Conservation (phyloP, 2,888 invertebrate species). For the Drosophila tripunctata region DNA sequence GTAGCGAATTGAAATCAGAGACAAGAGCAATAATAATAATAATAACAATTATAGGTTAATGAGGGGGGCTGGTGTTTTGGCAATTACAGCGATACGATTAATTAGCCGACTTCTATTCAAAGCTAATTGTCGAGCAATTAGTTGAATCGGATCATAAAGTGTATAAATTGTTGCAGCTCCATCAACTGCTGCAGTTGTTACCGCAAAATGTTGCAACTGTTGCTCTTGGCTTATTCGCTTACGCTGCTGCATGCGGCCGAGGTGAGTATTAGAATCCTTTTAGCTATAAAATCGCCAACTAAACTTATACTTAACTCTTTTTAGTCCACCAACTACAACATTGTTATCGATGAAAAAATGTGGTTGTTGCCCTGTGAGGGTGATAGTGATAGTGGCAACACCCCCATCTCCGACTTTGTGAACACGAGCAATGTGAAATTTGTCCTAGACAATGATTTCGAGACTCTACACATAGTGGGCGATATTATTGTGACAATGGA, state of each 20-base stretch:
- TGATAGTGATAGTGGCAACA: conserved; percentile 31
- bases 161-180: conserved; percentile 32
- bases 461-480: conserved; percentile 37
- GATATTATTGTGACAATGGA: conserved; percentile 24
- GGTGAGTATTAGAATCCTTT: conserved; percentile 9
- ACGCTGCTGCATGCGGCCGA: conserved; percentile 9
- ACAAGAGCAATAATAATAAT: background rate
- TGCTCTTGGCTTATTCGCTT: background rate
- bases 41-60: conserved; percentile 19
- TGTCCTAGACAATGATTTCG: conserved; percentile 26
- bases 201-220: conserved; percentile 18
- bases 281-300: background rate
- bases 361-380: conserved; percentile 21
- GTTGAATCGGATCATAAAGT: too few relatives aligned
- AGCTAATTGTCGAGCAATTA: conserved; percentile 44
- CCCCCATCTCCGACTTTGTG: conserved; percentile 11
- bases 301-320: too few relatives aligned
- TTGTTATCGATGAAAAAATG: conserved; percentile 43
- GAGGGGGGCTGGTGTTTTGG: conserved; percentile 9
- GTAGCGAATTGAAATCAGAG: conserved; percentile 21
- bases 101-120: conserved; percentile 24
- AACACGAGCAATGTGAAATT: conserved; percentile 26
- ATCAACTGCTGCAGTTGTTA: background rate
- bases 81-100: conserved; percentile 37
- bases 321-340: conserved; percentile 35